These are phyloP conservation scores for Toxostoma redivivum DNA, from an alignment of 2,113 vertebrate species.

Conservation along the genomic window DNA sequence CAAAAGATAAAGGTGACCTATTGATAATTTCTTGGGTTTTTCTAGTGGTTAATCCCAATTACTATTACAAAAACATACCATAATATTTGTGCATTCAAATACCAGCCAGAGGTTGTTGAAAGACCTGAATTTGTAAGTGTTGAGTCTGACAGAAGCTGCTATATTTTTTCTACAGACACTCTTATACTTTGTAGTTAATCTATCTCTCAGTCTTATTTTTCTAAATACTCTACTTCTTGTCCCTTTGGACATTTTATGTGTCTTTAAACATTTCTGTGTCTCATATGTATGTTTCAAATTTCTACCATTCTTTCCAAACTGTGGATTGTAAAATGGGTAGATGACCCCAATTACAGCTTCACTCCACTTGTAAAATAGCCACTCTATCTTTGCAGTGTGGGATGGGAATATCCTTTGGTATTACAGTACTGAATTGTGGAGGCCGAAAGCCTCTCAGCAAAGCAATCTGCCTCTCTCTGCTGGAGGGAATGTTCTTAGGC, in stretches of 20 bases:
- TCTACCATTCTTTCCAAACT: background rate
- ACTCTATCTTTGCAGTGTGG: background rate
- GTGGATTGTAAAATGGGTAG: background rate
- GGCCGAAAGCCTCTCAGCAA: too few species aligned
- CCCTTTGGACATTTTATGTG: background rate
- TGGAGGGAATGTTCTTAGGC: too few species aligned
- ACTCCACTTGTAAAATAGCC: background rate
- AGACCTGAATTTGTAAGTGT: background rate
- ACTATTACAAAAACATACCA: background rate
- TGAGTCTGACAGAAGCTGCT: background rate
- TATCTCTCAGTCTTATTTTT: background rate
- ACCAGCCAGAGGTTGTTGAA: background rate
- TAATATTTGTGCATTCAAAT: background rate
- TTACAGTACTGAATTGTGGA: background rate
- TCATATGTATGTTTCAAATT: background rate
- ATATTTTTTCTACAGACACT: background rate
- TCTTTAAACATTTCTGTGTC: background rate
- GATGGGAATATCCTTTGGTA: background rate
- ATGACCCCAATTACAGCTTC: background rate
- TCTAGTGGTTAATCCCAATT: background rate
- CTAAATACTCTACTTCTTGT: background rate
- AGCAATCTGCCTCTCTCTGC: too few species aligned
- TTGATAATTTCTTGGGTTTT: background rate
- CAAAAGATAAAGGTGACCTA: background rate
- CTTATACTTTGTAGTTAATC: background rate